A percentile compares a stretch with the other conserved stretches of the same genome.
phyloP scores from a whole-genome alignment of 2,113 vertebrate species.

The Noctilio leporinus region DNA sequence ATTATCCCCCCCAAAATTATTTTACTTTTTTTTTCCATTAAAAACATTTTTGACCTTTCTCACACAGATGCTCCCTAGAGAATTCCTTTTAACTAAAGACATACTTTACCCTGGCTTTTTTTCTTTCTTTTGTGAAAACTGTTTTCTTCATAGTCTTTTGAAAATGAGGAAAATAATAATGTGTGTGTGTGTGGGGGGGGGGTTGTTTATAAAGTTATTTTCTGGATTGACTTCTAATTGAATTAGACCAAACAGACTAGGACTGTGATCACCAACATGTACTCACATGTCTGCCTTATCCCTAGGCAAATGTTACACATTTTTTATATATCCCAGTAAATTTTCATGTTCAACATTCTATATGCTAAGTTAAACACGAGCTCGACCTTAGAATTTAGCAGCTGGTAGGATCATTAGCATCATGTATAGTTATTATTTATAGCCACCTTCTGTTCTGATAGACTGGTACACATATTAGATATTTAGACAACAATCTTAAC shows the following conservation, averaged over 20 bases:
- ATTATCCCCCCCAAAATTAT: constrained; percentile 45
- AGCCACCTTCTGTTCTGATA: not conserved
- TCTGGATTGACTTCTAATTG: constrained; percentile 32
- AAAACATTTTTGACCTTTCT: constrained; percentile 55
- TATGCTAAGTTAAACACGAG: not conserved
- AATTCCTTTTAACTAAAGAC: constrained; percentile 30
- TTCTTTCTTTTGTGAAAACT: not conserved
- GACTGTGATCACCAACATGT: not conserved
- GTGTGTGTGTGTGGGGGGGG: no score
- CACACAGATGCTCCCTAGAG: constrained; percentile 38
- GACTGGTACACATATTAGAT: not conserved
- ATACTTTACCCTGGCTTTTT: constrained; percentile 33
- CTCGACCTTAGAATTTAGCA: not conserved
- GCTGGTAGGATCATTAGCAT: not conserved
- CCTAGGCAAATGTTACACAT: not conserved
- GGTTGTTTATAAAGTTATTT: not conserved
- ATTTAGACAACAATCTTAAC: not conserved
- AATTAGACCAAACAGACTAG: not conserved
- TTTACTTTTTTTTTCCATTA: constrained; percentile 58
- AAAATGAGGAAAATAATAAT: constrained; percentile 14
- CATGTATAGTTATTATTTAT: not conserved
- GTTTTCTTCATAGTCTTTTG: constrained; percentile 23
- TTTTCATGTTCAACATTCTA: not conserved
- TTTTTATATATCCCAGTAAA: not conserved
- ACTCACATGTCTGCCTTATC: not conserved